These are phyloP conservation scores for Lasioglossum malachurum DNA, from an alignment of 2,888 invertebrate genomes.

Conservation along the genomic window DNA sequence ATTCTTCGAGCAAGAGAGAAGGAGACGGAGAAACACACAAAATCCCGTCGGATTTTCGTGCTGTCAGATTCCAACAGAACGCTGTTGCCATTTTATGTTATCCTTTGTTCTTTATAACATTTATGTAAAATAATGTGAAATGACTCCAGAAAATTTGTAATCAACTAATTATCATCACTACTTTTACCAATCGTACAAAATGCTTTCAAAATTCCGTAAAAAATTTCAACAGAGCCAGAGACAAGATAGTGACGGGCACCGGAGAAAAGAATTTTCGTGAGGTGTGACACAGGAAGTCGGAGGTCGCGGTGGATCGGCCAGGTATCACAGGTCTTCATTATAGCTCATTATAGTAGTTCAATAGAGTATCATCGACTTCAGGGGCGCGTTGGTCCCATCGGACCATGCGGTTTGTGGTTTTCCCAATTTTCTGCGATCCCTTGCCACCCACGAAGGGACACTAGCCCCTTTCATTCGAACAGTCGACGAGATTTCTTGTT, in stretches of 20 bases:
- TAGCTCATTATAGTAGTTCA: not conserved
- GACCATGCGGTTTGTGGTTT: conserved; percentile 53
- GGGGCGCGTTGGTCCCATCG: not conserved
- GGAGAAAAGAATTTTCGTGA: conserved; percentile 7
- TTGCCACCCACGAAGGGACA: conserved; percentile 56
- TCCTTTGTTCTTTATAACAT: not conserved
- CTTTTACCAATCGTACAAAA: not conserved
- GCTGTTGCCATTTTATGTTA: not conserved
- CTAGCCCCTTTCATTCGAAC: not conserved
- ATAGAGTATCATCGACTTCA: not conserved
- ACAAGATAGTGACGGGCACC: not conserved
- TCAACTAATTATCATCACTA: not conserved
- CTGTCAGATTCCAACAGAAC: not conserved
- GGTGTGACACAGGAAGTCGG: not conserved
- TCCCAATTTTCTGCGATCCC: conserved; percentile 35
- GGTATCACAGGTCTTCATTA: conserved; percentile 13
- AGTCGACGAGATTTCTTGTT: not conserved
- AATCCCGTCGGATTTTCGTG: conserved; percentile 22
- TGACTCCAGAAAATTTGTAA: not conserved
- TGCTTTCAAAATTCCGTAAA: not conserved
- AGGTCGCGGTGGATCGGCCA: conserved; percentile 6
- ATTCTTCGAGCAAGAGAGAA: conserved; percentile 10
- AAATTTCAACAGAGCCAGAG: not conserved
- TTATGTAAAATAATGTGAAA: not conserved
- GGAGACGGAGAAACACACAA: not conserved